Conservation (phyloP, 2,113 vertebrate genomes). For the Nesoenas mayeri region DNA sequence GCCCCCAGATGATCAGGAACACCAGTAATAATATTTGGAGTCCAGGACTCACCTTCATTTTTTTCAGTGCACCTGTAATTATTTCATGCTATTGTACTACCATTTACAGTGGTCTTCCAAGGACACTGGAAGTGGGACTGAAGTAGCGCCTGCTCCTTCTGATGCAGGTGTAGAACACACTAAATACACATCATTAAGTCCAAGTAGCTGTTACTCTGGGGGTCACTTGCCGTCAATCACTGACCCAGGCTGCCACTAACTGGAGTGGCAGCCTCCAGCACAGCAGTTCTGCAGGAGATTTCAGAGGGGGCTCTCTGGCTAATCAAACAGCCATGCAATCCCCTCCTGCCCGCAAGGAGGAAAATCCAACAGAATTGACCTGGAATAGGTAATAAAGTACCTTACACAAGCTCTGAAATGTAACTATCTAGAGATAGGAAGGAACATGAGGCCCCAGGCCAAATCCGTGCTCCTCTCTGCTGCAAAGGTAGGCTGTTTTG, state of each 20-base stretch:
- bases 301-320: not conserved
- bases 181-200: not conserved
- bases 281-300: not conserved
- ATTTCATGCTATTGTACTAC: not conserved
- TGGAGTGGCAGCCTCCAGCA: not conserved
- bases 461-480: not conserved
- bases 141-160: not conserved
- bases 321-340: not conserved
- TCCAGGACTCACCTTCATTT: not conserved
- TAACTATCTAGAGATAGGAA: not conserved
- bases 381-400: not conserved
- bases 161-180: accelerated
- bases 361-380: not conserved
- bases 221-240: not conserved
- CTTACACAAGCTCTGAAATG: not conserved
- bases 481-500: not conserved
- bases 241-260: not conserved
- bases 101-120: not conserved
- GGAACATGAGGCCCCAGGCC: not conserved
- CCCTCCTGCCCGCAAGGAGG: not conserved
- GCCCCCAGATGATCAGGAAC: not conserved
- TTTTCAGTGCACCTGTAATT: not conserved
- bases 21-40: not conserved
- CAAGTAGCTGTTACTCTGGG: accelerated
- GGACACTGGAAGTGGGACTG: not conserved